Evolutionary conservation across 53 echinoderm and acorn worm species (phyloP).

Genomic region (Apostichopus leukothele): DNA sequence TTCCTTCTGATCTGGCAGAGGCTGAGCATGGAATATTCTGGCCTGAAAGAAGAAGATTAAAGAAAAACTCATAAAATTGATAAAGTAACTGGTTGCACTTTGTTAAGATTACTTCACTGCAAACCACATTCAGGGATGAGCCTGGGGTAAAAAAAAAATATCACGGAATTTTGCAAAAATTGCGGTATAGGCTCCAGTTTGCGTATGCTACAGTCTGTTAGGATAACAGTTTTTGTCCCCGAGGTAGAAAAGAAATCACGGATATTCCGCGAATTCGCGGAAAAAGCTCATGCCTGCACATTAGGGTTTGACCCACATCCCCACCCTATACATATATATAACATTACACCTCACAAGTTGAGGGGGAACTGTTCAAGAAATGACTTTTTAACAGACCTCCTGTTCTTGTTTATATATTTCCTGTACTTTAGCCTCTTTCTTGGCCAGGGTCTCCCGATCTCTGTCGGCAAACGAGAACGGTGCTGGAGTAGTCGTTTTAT

Average conservation of each 20-base stretch:
- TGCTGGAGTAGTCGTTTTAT: slow-evolving; percentile 69
- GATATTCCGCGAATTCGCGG: too few relatives aligned
- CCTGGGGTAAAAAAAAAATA: too few relatives aligned
- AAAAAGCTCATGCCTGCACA: too few relatives aligned
- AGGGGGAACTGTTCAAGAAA: not conserved
- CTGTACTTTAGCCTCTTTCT: slow-evolving; percentile 84
- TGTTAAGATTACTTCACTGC: not conserved
- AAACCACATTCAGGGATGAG: not conserved
- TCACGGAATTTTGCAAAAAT: too few relatives aligned
- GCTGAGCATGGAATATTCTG: slow-evolving; percentile 80
- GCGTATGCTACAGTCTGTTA: too few relatives aligned
- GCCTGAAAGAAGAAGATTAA: slow-evolving; percentile 47
- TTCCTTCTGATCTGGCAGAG: slow-evolving; percentile 54
- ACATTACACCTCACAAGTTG: not conserved
- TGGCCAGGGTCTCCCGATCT: slow-evolving; percentile 61
- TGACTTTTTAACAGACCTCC: slow-evolving; percentile 47
- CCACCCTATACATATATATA: too few relatives aligned
- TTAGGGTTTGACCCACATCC: too few relatives aligned
- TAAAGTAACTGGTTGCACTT: too few relatives aligned
- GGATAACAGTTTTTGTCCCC: too few relatives aligned
- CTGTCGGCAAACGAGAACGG: slow-evolving; percentile 90
- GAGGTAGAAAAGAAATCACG: too few relatives aligned
- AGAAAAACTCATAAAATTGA: too few relatives aligned
- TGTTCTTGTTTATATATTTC: slow-evolving; percentile 76
- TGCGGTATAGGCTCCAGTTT: too few relatives aligned